Evolutionary conservation across 1,140 invertebrate genomes (phyloP), one percentile per base, ranked within the genome.

Genomic region (Colletes gigas): DNA sequence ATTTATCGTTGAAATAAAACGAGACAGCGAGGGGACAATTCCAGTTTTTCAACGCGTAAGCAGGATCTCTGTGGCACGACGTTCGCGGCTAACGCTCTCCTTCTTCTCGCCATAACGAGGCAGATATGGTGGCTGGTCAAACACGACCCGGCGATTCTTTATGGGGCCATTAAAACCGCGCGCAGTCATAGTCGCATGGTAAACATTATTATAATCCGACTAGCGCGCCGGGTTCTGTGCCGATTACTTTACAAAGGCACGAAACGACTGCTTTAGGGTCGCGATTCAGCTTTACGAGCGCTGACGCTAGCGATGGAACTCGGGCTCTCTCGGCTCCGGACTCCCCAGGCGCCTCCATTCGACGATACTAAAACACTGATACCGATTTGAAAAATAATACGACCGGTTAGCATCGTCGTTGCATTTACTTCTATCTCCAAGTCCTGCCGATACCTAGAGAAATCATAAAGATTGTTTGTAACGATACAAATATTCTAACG

Each of bases 131-230:
- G 77, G 72, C 68, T 81, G 82, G 78, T 86, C 75, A 84, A 88
- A 86, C 86, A 88, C 81, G 85, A 88, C 62, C 82, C 60, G 67
- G 62, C 73, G 83, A 91, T 90, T 88, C 81, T 91, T 91, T 90
- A 91, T 88, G 84, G 83, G 77, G 83, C 85, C 83, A 87, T 91
- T 91, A 91, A 90, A 84, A 50, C 65, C 76, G 67, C 79, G 57
- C 60, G 72, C 70, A 84, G 75, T 88, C 83, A 74, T 88, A 81
- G 78, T 84, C 72, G 82, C 81, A 82, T 81, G 78, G 83, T 81
- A 85, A 89, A 90, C 85, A 90, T 91, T 88, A 90, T 90, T 88
- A 89, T 89, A 88, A 91, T 89, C 84, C 78, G 83, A 87, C 72
- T 69, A 82, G 82, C 66, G 50, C 30, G 65, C 54, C 78, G 44